phyloP scores from a whole-genome alignment of 1,140 invertebrate genomes.

The Neodiprion fabricii region DNA sequence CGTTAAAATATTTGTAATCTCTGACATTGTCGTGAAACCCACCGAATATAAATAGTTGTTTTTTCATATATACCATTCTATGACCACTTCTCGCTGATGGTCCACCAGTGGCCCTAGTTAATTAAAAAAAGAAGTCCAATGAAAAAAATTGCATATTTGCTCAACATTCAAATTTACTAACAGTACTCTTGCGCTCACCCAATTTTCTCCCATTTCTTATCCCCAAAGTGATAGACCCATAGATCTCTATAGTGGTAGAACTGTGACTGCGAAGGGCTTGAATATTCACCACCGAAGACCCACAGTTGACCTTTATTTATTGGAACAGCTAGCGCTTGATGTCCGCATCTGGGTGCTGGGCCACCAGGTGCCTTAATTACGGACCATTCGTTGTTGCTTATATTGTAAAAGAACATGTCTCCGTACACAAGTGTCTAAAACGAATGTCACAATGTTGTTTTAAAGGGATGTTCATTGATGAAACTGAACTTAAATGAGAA shows the following conservation, averaged over 20 bases:
- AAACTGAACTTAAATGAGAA: neutral
- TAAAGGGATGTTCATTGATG: conserved; percentile 8
- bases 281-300: conserved; percentile 93
- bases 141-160: conserved; percentile 1
- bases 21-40: conserved; percentile 90
- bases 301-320: conserved; percentile 79
- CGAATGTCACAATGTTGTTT: neutral
- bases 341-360: conserved; percentile 86
- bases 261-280: conserved; percentile 87
- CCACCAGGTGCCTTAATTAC: conserved; percentile 78
- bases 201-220: conserved; percentile 90
- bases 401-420: conserved; percentile 85
- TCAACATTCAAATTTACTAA: neutral
- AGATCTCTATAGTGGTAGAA: conserved; percentile 95
- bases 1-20: conserved; percentile 91
- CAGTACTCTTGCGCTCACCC: conserved; percentile 54
- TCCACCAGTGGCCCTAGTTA: conserved; percentile 69
- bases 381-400: conserved; percentile 81
- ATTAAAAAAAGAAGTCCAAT: conserved; percentile 26
- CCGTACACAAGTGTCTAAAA: conserved; percentile 65
- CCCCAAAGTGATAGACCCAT: conserved; percentile 82
- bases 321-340: conserved; percentile 80
- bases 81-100: conserved; percentile 90
- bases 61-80: conserved; percentile 83
- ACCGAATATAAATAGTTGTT: conserved; percentile 86